phyloP scores from a whole-genome alignment of 2,888 invertebrate genomes.

The Thymelicus lineola region DNA sequence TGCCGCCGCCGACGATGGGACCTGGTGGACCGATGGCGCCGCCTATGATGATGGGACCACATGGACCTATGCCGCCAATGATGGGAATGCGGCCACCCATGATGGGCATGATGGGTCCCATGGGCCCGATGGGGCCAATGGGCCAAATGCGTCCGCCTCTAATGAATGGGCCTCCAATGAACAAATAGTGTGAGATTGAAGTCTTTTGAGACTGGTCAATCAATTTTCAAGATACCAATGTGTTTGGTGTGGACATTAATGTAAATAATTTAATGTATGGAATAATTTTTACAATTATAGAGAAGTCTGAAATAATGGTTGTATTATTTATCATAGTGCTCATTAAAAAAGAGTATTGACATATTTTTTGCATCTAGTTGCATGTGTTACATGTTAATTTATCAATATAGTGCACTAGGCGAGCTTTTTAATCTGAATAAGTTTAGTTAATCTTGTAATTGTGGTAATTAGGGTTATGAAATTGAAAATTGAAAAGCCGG shows the following conservation, averaged over 20 bases:
- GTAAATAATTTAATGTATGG: conserved; percentile 12
- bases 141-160: conserved; percentile 90
- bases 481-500: too few relatives aligned
- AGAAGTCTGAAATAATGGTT: conserved; percentile 13
- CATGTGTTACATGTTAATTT: too few relatives aligned
- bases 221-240: not conserved
- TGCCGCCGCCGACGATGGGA: conserved; percentile 84
- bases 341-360: too few relatives aligned
- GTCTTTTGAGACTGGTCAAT: conserved; percentile 14
- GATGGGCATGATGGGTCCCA: conserved; percentile 87
- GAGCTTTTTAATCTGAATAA: too few relatives aligned
- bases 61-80: conserved; percentile 91
- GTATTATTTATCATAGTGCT: not conserved
- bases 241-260: not conserved
- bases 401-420: too few relatives aligned
- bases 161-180: conserved; percentile 89
- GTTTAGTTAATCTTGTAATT: too few relatives aligned
- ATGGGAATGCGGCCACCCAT: conserved; percentile 89
- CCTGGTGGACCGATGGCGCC: conserved; percentile 89
- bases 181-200: conserved; percentile 64
- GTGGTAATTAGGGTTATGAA: too few relatives aligned
- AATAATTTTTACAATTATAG: conserved; percentile 19
- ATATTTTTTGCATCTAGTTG: too few relatives aligned
- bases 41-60: conserved; percentile 94
- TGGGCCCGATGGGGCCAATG: conserved; percentile 88